Percentiles rank a stretch among this genome's conserved stretches.
These are phyloP conservation scores for Pseudachorutes palmiensis DNA, from an alignment of 1,140 invertebrate genomes.

Conservation along the genomic window DNA sequence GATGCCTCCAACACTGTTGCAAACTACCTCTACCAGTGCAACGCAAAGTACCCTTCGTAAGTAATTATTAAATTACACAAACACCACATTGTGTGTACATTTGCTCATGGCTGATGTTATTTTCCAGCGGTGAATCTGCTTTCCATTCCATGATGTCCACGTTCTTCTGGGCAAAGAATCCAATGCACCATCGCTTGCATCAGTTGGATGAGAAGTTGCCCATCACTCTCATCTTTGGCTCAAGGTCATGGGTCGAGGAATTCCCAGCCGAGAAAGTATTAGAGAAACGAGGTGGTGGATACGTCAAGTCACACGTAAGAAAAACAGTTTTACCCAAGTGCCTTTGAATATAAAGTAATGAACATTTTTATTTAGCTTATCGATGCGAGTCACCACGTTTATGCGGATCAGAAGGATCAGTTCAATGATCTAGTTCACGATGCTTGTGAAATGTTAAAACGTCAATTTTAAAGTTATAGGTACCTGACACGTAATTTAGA, in stretches of 20 bases:
- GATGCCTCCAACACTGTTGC: conserved; percentile 67
- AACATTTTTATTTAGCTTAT: conserved; percentile 58
- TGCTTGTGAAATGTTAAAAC: conserved; percentile 37
- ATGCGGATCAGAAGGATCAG: conserved; percentile 76
- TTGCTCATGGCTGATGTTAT: background rate
- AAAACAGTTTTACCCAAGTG: background rate
- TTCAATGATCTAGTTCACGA: conserved; percentile 78
- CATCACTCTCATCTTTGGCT: conserved; percentile 83
- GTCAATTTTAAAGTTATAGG: background rate
- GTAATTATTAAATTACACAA: conserved; percentile 29
- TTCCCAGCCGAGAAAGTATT: conserved; percentile 68
- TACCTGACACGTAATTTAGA: background rate
- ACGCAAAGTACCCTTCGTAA: conserved; percentile 82
- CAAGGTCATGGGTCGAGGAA: conserved; percentile 86
- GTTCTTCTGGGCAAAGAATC: conserved; percentile 91
- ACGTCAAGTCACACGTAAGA: conserved; percentile 72
- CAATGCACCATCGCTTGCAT: conserved; percentile 72
- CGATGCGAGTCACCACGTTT: conserved; percentile 88
- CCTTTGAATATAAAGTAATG: background rate
- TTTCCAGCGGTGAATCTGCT: conserved; percentile 75
- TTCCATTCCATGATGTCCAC: conserved; percentile 80
- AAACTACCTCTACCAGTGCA: conserved; percentile 96
- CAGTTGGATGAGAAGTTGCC: conserved; percentile 62
- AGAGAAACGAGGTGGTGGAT: conserved; percentile 55
- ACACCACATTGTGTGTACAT: too few species aligned